phyloP scores from a whole-genome alignment of 2,888 invertebrate genomes.

The Drosophila anomelani region DNA sequence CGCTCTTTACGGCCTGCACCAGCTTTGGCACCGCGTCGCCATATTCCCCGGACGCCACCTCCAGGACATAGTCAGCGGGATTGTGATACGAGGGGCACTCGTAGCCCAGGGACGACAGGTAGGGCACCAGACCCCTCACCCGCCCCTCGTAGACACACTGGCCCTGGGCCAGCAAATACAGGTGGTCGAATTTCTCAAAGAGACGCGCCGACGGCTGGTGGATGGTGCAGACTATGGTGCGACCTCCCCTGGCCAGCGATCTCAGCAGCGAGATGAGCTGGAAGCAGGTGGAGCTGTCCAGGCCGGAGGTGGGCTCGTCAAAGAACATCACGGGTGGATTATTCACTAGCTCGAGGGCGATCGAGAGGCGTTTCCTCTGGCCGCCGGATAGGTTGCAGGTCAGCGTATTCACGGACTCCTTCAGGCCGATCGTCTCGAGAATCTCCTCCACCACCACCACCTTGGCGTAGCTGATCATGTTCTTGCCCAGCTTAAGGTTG shows the following conservation, averaged over 20 bases:
- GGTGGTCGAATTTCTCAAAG: conserved; percentile 97
- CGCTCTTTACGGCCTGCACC: conserved; percentile 93
- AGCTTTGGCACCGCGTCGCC: conserved; percentile 94
- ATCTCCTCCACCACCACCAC: conserved; percentile 94
- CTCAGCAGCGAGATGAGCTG: conserved; percentile 95
- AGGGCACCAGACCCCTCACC: conserved; percentile 93
- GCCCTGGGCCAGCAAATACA: conserved; percentile 96
- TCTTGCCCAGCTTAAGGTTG: conserved; percentile 94
- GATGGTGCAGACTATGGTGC: conserved; percentile 97
- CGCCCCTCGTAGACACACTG: conserved; percentile 97
- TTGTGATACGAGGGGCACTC: conserved; percentile 98
- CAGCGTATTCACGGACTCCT: conserved; percentile 91
- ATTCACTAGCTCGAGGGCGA: conserved; percentile 96
- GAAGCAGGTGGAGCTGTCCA: conserved; percentile 97
- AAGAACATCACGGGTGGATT: conserved; percentile 99
- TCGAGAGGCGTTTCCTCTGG: conserved; percentile 95
- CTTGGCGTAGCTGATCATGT: conserved; percentile 89
- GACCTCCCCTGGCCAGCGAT: conserved; percentile 93
- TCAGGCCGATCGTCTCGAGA: conserved; percentile 92
- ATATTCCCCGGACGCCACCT: conserved; percentile 97
- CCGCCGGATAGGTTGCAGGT: conserved; percentile 94
- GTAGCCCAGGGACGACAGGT: conserved; percentile 92
- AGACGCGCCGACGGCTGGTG: conserved; percentile 98
- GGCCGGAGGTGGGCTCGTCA: conserved; percentile 96
- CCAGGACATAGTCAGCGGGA: conserved; percentile 98